Evolutionary conservation across 2,113 vertebrate genomes (phyloP), one percentile per base, ranked within the genome.

Genomic region (Silurus asotus): DNA sequence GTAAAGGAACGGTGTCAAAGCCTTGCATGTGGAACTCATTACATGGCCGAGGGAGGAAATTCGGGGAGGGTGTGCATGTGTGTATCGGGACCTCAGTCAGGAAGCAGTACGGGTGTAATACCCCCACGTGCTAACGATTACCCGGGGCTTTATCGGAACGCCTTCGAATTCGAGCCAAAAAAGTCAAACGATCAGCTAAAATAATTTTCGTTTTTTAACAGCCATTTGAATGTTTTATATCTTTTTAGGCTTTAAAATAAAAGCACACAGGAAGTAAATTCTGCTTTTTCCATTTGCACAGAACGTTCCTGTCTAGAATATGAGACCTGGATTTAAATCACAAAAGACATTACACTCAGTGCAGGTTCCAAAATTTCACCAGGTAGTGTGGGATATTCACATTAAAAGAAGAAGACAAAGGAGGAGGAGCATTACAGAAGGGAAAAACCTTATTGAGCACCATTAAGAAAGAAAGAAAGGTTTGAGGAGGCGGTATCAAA

Each of bases 21-120:
- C 45, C 37, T 56, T 81, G 37, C 87, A 91, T 91, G 89, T 89
- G 90, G 86, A 90, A 84, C 84, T 81, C 88, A 91, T 91, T 91
- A 90, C 88, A 90, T 49, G 11, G 51, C 64, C 28, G 45, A 69
- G 51, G 51, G 19, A 85, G 80, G 76, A 87, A 86, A 85, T 78
- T 81, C 65, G 53, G 67, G 6, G 82, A 48, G 78, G 23, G 70
- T 45, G 81, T 56, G 37, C 15, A 53, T 61, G 59, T 59, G 80
- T 51, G 84, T 59, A 17, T 17, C n/a, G 62, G 25, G 65, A 84
- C 59, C 64, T 81, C n/a, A 58, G 28, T 83, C 45, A 85, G 87
- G 85, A 89, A 88, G n/a, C 76, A 51, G 49, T 72, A 28, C 51
- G 83, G 84, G 62, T 86, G 72, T 48, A 76, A 55, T 78, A 56